Evolutionary conservation across 92 coral and sea anemone genomes (phyloP), one percentile per base, ranked within the genome.

Genomic region (Phenganax marumi): DNA sequence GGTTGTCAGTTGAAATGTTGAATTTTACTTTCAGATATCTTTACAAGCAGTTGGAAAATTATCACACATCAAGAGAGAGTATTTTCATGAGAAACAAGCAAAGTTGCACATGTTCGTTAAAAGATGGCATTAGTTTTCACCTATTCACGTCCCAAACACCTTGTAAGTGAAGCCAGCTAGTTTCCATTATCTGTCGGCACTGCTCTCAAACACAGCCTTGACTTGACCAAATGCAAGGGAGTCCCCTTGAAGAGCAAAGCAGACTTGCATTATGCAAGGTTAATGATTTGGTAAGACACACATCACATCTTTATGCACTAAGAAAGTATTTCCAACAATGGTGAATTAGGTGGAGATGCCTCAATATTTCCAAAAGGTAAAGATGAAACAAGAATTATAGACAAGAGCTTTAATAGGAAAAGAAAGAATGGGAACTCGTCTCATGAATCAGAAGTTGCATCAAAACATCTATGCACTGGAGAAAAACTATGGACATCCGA

Each of bases 141-240:
- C 90, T 96, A 13, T 89, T 86, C 65, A 87, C 97, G 25, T 96
- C 99, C 14, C 99, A 96, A 61, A 92, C 97, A 47, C 99, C 99
- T 22, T 96, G 99, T 96, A 79, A 92, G 98, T 88, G 64, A 8
- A 8, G 11, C 21, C 21, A 8, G 23, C 7, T 18, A 79, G 13
- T 62, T 17, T 76, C 55, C 49, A 69, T 70, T 16, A 26, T 2
- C 21, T 39, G 8, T 8, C 10, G 50, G 14, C 1, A 43, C 53
- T 7, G 50, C 68, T 26, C 71, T 13, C 43, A 33, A 33, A 33
- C 43, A 33, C 43, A 33, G 43, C 43, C 46, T 56, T 56, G 24
- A 56, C 3, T 52, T 17, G 17, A 24, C 12, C 52, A 6, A 8
- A 22, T 61, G 25, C 6, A 78, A 25, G 2, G n/a, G 39, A 39